Evolutionary conservation across 2,797 vertebrate species (phyloP).

Genomic region (Cichlasoma orientale): DNA sequence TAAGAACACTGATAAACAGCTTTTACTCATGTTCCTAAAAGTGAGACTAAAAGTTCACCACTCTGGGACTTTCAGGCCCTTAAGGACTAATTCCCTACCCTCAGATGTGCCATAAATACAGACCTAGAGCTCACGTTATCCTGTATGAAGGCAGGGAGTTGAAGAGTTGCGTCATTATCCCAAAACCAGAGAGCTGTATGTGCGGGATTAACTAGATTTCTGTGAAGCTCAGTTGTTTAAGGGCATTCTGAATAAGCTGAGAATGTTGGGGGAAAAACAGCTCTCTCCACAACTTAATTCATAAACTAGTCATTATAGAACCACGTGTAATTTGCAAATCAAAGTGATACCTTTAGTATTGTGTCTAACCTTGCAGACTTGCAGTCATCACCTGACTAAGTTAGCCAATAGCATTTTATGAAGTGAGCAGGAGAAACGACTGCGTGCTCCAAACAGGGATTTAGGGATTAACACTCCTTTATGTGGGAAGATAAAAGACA

Average conservation of each 20-base stretch:
- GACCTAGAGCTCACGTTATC: conserved; percentile 16
- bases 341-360: conserved; percentile 30
- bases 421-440: conserved; percentile 61
- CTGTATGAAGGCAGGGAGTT: conserved; percentile 25
- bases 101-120: conserved; percentile 20
- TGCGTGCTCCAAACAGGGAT: conserved; percentile 76
- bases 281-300: conserved; percentile 28
- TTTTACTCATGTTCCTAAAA: conserved; percentile 39
- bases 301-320: conserved; percentile 17
- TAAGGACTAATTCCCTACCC: conserved; percentile 28
- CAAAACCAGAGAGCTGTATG: conserved; percentile 31
- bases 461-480: conserved; percentile 78
- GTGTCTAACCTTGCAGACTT: conserved; percentile 32
- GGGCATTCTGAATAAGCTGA: conserved; percentile 11
- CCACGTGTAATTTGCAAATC: conserved; percentile 10
- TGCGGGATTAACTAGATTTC: conserved; percentile 43
- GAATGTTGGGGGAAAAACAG: background rate
- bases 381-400: conserved; percentile 54
- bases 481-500: conserved; percentile 79
- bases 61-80: conserved; percentile 25
- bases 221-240: conserved; percentile 21
- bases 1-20: conserved; percentile 42
- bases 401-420: conserved; percentile 55
- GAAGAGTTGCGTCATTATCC: conserved; percentile 39
- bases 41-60: conserved; percentile 35